A percentile compares a stretch with the other conserved stretches of the same genome.
Conservation (phyloP, 1,140 invertebrate genomes). For the Thaumetopoea pityocampa region DNA sequence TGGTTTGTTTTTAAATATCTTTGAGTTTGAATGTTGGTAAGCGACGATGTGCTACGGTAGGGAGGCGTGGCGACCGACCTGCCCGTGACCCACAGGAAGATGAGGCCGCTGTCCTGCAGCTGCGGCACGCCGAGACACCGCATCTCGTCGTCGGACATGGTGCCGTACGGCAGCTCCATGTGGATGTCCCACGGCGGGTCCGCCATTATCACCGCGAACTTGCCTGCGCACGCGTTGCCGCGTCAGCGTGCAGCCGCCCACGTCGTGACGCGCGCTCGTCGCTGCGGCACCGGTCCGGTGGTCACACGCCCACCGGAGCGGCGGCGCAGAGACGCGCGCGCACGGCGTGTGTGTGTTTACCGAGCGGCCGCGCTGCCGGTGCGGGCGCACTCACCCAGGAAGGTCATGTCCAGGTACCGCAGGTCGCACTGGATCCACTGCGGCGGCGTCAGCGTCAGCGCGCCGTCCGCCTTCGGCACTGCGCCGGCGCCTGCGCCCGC, state of each 20-base stretch:
- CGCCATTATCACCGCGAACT: conserved; percentile 96
- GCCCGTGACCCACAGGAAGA: conserved; percentile 98
- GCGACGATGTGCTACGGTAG: background rate
- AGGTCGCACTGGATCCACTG: conserved; percentile 99
- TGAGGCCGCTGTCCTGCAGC: conserved; percentile 95
- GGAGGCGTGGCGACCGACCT: conserved; percentile 55
- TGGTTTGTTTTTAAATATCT: too few species aligned
- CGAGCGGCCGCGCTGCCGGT: too few species aligned
- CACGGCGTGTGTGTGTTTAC: too few species aligned
- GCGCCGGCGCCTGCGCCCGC: too few species aligned
- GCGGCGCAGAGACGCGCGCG: too few species aligned
- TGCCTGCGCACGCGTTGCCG: conserved; percentile 78
- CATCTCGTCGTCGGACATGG: conserved; percentile 99
- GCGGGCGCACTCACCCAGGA: conserved; percentile 80
- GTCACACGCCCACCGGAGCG: too few species aligned
- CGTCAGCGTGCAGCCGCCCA: too few species aligned
- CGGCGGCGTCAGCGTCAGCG: conserved; percentile 87
- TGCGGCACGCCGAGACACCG: conserved; percentile 92
- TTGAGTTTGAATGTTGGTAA: too few species aligned
- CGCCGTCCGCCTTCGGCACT: conserved; percentile 66
- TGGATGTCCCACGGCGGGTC: conserved; percentile 99
- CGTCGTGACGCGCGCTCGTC: too few species aligned
- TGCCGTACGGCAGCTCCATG: conserved; percentile 99
- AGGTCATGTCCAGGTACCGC: conserved; percentile 95
- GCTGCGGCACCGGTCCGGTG: too few species aligned